Evolutionary conservation across 2,888 invertebrate genomes (phyloP), one percentile per base, ranked within the genome.

Genomic region (Selenia dentaria): DNA sequence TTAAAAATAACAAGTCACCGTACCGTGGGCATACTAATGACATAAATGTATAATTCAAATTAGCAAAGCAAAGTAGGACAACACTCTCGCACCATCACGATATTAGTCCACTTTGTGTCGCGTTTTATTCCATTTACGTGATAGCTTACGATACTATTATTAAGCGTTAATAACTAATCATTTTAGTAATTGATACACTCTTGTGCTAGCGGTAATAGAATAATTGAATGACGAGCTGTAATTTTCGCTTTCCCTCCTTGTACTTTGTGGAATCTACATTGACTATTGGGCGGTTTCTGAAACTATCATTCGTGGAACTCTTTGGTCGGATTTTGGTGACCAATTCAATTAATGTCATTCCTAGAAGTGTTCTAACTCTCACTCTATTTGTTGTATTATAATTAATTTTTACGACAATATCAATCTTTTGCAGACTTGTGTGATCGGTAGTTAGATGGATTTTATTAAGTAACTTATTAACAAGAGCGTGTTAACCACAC

Each of bases 1-100:
- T 46, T 28, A 39, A 26, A 46, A 40, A 46, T 46, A 46, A 46
- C 44, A 28, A 18, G 4, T 27, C 28, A 11, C 18, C 43, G 25
- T 39, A 26, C 46, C 35, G 46, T 46, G 35, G 46, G 35, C 31
- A 2, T 25, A 24, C 31, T 31, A 40, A 31, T 36, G 46, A 40
- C 46, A 40, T 35, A 22, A 39, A 46, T 40, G 40, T 39, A 13
- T 36, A 46, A 46, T 46, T 40, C 22, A 26, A 40, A 46, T 46
- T 46, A 46, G 46, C 40, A 36, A 46, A 46, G 46, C 35, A 31
- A 46, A 46, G 35, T 46, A 26, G 46, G 46, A 4, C 40, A 46
- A 22, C 22, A 6, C 22, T 2, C 22, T 6, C 3, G 8, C 8
- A 8, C 1, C 22, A 22, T 8, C 2, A 22, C 1, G 8, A 6